Percentiles rank a stretch among this genome's conserved stretches.
These are phyloP conservation scores for Vespertilio murinus DNA, from an alignment of 2,797 vertebrate genomes.

Conservation along the genomic window DNA sequence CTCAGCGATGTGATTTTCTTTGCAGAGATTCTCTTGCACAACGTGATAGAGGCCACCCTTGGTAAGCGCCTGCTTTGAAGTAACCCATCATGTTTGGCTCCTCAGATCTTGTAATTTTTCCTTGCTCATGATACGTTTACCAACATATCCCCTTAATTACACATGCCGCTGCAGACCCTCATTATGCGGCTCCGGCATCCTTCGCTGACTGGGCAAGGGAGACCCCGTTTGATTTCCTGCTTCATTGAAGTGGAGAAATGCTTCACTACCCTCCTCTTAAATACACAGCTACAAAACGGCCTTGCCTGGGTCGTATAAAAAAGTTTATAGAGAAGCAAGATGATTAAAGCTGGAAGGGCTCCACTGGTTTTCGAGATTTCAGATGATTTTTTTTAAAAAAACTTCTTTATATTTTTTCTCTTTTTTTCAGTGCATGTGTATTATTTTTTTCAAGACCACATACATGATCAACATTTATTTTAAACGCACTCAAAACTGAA, in stretches of 20 bases:
- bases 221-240: background rate
- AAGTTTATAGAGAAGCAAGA: background rate
- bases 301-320: background rate
- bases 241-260: background rate
- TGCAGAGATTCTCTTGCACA: background rate
- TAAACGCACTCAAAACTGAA: background rate
- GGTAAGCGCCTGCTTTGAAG: slow-evolving; percentile 22
- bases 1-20: slow-evolving; percentile 34
- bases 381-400: background rate
- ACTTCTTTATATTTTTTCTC: background rate
- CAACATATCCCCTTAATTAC: slow-evolving; percentile 26
- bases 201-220: background rate
- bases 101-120: slow-evolving; percentile 15
- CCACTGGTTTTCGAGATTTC: background rate
- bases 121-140: slow-evolving; percentile 24
- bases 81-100: background rate
- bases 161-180: background rate
- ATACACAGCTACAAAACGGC: background rate
- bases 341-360: slow-evolving; percentile 2
- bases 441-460: slow-evolving; percentile 1
- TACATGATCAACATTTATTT: background rate
- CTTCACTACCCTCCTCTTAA: background rate
- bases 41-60: background rate
- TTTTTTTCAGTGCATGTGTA: background rate
- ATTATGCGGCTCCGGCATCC: background rate